Percentiles rank a stretch among this genome's conserved stretches.
Conservation (phyloP, 2,113 vertebrate genomes). For the Monarcha castaneiventris region DNA sequence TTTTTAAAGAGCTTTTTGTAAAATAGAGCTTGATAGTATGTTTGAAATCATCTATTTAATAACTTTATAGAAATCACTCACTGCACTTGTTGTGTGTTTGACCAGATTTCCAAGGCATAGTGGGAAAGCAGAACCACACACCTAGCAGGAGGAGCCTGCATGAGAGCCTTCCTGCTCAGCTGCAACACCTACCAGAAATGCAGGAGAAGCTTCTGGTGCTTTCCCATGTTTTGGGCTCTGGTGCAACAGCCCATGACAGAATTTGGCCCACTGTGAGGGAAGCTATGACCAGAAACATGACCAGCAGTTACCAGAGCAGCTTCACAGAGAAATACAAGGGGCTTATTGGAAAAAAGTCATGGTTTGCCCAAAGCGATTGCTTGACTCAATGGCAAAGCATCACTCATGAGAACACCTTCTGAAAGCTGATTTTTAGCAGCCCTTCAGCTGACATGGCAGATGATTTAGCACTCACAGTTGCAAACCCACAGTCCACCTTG, state of each 20-base stretch:
- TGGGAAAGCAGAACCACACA: not conserved
- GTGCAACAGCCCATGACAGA: not conserved
- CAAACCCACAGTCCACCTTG: constrained; percentile 93
- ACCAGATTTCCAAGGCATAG: not conserved
- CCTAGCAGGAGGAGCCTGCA: not conserved
- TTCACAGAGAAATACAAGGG: not conserved
- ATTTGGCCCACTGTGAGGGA: not conserved
- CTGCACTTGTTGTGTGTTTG: not conserved
- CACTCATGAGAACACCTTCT: not conserved
- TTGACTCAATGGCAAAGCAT: not conserved
- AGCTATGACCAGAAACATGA: not conserved
- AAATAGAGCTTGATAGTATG: not conserved
- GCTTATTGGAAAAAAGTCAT: not conserved
- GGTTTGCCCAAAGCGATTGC: not conserved
- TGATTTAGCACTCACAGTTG: constrained; percentile 82
- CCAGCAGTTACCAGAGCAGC: not conserved
- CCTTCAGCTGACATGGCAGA: not conserved
- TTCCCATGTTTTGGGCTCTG: not conserved
- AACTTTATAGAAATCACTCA: not conserved
- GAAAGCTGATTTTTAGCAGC: not conserved
- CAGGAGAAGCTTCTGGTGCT: not conserved
- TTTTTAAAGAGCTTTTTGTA: not conserved
- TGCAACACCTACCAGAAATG: not conserved
- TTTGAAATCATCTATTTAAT: not conserved
- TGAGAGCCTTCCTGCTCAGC: accelerated